Percentiles rank a stretch among this genome's conserved stretches.
phyloP scores from a whole-genome alignment of 2,797 vertebrate genomes.

The Spizella passerina region DNA sequence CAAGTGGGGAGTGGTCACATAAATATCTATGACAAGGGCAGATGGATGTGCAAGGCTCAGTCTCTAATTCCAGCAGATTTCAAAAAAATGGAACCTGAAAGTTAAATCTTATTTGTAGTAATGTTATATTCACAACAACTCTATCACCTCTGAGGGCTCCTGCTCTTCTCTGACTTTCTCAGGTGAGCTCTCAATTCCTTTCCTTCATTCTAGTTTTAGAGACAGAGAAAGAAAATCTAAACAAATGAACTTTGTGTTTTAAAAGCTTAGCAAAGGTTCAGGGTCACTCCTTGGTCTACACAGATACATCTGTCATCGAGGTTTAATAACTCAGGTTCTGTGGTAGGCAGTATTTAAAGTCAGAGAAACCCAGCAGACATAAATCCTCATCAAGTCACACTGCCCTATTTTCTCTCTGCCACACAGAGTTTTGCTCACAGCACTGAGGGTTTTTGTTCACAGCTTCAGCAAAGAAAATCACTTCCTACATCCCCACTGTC shows the following conservation, averaged over 20 bases:
- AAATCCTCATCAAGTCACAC: constrained; percentile 23
- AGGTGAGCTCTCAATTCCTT: neutral
- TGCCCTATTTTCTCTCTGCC: neutral
- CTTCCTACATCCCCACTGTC: neutral
- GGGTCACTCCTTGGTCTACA: neutral
- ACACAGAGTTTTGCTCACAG: neutral
- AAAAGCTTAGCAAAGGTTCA: neutral
- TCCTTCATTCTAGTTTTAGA: neutral
- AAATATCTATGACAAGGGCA: neutral
- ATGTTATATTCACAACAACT: neutral
- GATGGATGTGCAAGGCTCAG: neutral
- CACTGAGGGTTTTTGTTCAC: neutral
- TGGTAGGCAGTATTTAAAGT: neutral
- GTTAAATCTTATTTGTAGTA: neutral
- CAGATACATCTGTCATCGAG: neutral
- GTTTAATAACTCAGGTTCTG: neutral
- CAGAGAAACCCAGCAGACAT: neutral
- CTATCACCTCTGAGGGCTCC: neutral
- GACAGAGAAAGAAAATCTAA: neutral
- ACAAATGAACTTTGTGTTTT: constrained; percentile 19
- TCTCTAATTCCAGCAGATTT: neutral
- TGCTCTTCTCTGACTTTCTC: neutral
- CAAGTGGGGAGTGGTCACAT: neutral
- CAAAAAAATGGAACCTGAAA: accelerated
- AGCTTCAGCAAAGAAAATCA: neutral